Conservation (phyloP, 2,797 vertebrate species). For the Sarcoramphus papa region DNA sequence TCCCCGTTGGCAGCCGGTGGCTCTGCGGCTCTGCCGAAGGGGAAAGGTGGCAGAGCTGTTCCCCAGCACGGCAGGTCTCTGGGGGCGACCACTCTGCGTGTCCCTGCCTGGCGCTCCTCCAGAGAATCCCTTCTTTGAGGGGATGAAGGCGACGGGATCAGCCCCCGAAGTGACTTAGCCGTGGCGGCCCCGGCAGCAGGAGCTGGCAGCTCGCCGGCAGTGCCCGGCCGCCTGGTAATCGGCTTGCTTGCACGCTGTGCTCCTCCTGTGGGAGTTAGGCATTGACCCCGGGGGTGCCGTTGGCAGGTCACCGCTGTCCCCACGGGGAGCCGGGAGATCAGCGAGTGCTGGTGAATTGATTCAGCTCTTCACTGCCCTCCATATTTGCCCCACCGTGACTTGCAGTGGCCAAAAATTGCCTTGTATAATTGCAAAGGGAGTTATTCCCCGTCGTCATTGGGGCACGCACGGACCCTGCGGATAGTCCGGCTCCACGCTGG, state of each 20-base stretch:
- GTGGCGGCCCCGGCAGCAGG: neutral
- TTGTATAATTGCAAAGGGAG: accelerated
- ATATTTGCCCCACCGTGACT: neutral
- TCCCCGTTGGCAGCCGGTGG: neutral
- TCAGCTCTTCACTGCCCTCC: neutral
- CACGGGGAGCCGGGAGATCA: accelerated
- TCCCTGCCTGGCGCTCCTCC: neutral
- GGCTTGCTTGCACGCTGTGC: neutral
- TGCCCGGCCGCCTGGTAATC: accelerated
- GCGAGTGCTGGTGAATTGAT: neutral
- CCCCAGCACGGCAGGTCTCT: neutral
- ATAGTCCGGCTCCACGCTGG: neutral
- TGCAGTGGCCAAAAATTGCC: neutral
- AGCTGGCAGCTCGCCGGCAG: neutral
- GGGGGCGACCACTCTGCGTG: accelerated
- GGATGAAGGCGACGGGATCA: neutral
- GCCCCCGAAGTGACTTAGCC: neutral
- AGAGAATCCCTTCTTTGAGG: neutral
- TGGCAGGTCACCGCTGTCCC: neutral
- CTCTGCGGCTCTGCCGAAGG: accelerated
- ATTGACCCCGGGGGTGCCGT: neutral
- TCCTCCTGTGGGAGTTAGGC: neutral
- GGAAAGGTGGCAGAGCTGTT: neutral
- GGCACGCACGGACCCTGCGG: accelerated
- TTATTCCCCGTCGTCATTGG: accelerated